Base-by-base conservation (phyloP, 2,113 vertebrate genomes). In the Rafetus swinhoei region DNA sequence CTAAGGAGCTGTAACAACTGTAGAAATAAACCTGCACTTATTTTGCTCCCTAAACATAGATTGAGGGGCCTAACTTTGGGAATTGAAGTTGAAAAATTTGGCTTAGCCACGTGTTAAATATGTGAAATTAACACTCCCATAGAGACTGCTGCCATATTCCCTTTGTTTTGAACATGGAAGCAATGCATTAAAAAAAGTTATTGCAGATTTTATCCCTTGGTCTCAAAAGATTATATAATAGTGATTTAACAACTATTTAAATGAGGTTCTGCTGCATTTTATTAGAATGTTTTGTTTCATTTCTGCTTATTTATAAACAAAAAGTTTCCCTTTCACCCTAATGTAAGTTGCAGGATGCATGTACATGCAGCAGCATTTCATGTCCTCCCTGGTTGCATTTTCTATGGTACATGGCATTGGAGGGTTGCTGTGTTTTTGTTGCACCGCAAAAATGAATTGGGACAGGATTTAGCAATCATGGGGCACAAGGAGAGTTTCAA, bases 241-340 rank as follows among this genome's bases (percentile, higher is more conserved):
- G 81, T 85, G 88, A 93, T 94, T 91, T 90, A 90, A 93, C 94
- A 94, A 85, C 84, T 84, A 91, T 87, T 60, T 95, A 95, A 95
- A 91, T 91, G 79, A 83, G 32, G 60, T 92, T 92, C 93, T 93
- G 88, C 60, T 93, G 50, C 0, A 0, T 84, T 92, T 84, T 79
- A 27, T 85, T 85, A 82, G 86, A 72, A 74, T 13, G 7, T 87
- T 87, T 56, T 59, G 87, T 92, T 56, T 21, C 27, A 60, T 35
- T 79, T 60, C 60, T 21, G 65, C 24, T 39, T 45, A 59, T 5
- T 10, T 29, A 15, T 65, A 52, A 87, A 82, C 91, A 29, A 9
- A 62, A 10, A 54, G 45, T 32, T 69, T 65, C 86, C 29, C 83
- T 92, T 53, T 16, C 80, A 89, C 76, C 87, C 81, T 74, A 50